phyloP scores from a whole-genome alignment of 2,888 invertebrate genomes.

The Epistrophella euchroma region DNA sequence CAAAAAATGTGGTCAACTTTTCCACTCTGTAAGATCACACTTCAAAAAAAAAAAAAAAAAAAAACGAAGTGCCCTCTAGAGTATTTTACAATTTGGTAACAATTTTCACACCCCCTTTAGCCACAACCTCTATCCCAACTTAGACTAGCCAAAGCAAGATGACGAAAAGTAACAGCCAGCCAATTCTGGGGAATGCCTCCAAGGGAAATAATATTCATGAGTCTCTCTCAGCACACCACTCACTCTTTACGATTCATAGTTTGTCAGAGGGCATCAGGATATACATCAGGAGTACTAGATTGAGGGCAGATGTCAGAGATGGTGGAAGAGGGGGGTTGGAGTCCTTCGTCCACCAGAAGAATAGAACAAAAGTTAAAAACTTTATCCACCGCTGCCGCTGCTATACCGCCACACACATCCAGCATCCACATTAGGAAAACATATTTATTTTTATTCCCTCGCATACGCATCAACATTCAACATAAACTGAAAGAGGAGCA shows the following conservation, averaged over 20 bases:
- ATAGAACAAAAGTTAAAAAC: conserved; percentile 67
- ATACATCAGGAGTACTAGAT: conserved; percentile 26
- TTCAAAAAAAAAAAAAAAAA: conserved; percentile 39
- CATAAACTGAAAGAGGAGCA: conserved; percentile 31
- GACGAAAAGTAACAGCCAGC: conserved; percentile 73
- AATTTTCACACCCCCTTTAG: conserved; percentile 64
- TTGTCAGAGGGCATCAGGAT: conserved; percentile 28
- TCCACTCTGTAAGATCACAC: conserved; percentile 64
- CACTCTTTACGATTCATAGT: conserved; percentile 71
- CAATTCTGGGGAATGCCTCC: conserved; percentile 75
- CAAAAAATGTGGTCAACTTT: conserved; percentile 78
- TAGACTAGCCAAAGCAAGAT: conserved; percentile 52
- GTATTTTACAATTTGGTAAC: conserved; percentile 76
- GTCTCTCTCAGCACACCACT: conserved; percentile 65
- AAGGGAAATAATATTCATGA: conserved; percentile 76
- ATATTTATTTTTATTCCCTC: conserved; percentile 75
- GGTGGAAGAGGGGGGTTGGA: not conserved
- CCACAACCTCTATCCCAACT: not conserved
- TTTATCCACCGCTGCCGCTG: conserved; percentile 42
- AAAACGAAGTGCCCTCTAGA: conserved; percentile 73
- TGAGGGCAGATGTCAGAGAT: conserved; percentile 47
- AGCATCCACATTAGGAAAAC: conserved; percentile 71
- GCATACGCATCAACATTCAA: conserved; percentile 57
- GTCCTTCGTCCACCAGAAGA: conserved; percentile 40
- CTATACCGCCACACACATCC: conserved; percentile 39